phyloP scores from a whole-genome alignment of 2,797 vertebrate genomes.

The Scarus forsteni region DNA sequence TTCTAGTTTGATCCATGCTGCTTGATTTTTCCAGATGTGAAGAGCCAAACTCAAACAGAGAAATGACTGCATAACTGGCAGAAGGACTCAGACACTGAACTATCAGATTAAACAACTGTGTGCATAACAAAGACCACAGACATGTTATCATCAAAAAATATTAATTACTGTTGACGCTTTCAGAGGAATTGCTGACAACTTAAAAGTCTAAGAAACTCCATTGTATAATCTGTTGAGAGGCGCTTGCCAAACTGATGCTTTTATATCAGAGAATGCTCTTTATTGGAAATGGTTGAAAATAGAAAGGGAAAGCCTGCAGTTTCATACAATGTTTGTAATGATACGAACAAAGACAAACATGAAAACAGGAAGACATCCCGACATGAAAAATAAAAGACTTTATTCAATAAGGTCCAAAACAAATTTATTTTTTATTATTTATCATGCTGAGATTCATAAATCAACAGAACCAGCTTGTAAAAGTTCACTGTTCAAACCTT shows the following conservation, averaged over 20 bases:
- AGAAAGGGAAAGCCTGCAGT: slow-evolving; percentile 21
- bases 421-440: slow-evolving; percentile 37
- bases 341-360: slow-evolving; percentile 38
- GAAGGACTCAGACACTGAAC: slow-evolving; percentile 1
- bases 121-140: slow-evolving; percentile 26
- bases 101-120: slow-evolving; percentile 1
- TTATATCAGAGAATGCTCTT: slow-evolving; percentile 61
- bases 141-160: slow-evolving; percentile 21
- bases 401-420: slow-evolving; percentile 33
- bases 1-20: too few species aligned
- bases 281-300: slow-evolving; percentile 65
- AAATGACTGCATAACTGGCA: background rate
- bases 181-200: slow-evolving; percentile 6
- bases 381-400: slow-evolving; percentile 11
- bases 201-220: slow-evolving; percentile 2
- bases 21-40: slow-evolving; percentile 11
- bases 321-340: slow-evolving; percentile 37
- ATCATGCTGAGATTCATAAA: slow-evolving; percentile 60
- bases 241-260: slow-evolving; percentile 21
- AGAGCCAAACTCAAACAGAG: slow-evolving; percentile 10
- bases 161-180: slow-evolving; percentile 8
- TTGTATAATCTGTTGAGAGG: slow-evolving; percentile 13
- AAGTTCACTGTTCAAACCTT: slow-evolving; percentile 28
- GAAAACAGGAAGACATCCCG: slow-evolving; percentile 32
- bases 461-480: slow-evolving; percentile 34